Evolutionary conservation across 2,888 invertebrate species (phyloP), one percentile per base, ranked within the genome.

Genomic region (Microctonus hyperodae): DNA sequence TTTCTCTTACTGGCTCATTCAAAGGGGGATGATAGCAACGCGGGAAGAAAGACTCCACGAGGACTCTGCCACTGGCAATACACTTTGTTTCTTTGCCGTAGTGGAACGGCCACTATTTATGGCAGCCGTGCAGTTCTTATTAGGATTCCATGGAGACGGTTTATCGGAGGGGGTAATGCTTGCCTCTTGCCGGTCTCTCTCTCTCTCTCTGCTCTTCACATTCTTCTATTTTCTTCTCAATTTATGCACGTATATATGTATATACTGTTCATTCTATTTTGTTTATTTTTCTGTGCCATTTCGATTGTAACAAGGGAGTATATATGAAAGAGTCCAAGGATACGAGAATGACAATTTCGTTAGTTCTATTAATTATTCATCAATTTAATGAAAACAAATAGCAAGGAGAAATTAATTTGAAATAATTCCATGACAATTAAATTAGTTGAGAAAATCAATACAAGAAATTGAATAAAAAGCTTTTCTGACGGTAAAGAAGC

Each of bases 101-200:
- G 71, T 72, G 73, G 67, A 74, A 75, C n/a, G 74, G 71, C 73
- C 70, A 71, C 74, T 75, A 76, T 78, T 77, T 78, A 76, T 74
- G 75, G 74, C 75, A 74, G 73, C 70, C 73, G 70, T 76, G 73
- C 73, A 73, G 72, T 75, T 76, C 75, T 78, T 76, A 78, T 77
- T 78, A 75, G 73, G 73, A 76, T 74, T 75, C 73, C 73, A 72
- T 65, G 71, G 71, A 74, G 72, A 70, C 73, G 71, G 74, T 76
- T 75, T 74, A 75, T 75, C 74, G 74, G 65, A 31, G 50, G 53
- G 64, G 67, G 65, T 63, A 58, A 55, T 33, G 53, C 56, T 66
- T 51, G 44, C 59, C 51, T 48, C 6, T n/a, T 59, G 25, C 53
- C n/a, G n/a, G n/a, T n/a, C n/a, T n/a, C n/a, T n/a, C n/a, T n/a